phyloP scores from a whole-genome alignment of 2,797 vertebrate genomes.

The Peromyscus melanophrys region DNA sequence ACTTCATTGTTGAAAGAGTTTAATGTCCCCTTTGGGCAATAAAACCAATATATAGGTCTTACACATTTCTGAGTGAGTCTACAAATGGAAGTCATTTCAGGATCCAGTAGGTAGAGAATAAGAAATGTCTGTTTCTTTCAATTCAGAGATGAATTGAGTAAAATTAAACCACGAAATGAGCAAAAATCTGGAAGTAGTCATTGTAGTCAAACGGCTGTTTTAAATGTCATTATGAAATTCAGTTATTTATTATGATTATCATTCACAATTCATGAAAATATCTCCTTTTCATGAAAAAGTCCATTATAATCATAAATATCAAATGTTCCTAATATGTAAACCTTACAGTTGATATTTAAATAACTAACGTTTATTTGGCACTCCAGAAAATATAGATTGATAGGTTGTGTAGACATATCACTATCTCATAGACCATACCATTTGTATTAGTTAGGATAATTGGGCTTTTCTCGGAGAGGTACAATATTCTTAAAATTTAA shows the following conservation, averaged over 20 bases:
- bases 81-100: background rate
- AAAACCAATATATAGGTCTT: slow-evolving; percentile 49
- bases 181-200: slow-evolving; percentile 58
- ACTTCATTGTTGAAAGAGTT: background rate
- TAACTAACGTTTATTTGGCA: slow-evolving; percentile 53
- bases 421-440: background rate
- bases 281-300: background rate
- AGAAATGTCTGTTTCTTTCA: slow-evolving; percentile 60
- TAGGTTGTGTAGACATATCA: slow-evolving; percentile 35
- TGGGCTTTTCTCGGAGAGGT: slow-evolving; percentile 42
- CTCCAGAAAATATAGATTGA: slow-evolving; percentile 41
- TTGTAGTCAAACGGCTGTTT: slow-evolving; percentile 36
- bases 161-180: background rate
- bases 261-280: slow-evolving; percentile 49
- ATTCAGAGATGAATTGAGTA: slow-evolving; percentile 13
- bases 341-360: slow-evolving; percentile 45
- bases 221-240: slow-evolving; percentile 52
- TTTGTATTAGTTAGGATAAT: slow-evolving; percentile 71
- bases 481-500: slow-evolving; percentile 75
- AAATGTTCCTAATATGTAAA: slow-evolving; percentile 6
- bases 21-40: background rate
- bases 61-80: slow-evolving; percentile 8
- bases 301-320: slow-evolving; percentile 40
- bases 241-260: slow-evolving; percentile 30
- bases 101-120: background rate